Evolutionary conservation across 2,888 invertebrate genomes (phyloP).

Genomic region (Microctonus brassicae): DNA sequence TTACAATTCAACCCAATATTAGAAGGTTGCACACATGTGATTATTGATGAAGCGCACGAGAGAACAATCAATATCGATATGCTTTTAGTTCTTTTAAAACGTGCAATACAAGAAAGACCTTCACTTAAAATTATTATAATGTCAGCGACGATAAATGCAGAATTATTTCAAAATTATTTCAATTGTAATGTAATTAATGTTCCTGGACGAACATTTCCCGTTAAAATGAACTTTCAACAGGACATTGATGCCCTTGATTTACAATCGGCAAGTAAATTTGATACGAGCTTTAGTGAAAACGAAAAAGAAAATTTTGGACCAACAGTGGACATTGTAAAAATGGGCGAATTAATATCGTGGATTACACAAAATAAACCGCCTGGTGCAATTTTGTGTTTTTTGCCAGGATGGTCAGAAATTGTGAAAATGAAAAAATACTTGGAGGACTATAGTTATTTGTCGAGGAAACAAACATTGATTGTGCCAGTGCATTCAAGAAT

Average conservation of each 20-base stretch:
- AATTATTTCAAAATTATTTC: conserved; percentile 75
- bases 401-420: conserved; percentile 84
- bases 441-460: conserved; percentile 61
- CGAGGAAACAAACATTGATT: conserved; percentile 62
- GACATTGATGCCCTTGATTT: conserved; percentile 64
- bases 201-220: conserved; percentile 76
- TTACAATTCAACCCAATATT: conserved; percentile 70
- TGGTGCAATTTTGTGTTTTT: conserved; percentile 81
- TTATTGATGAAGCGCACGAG: conserved; percentile 83
- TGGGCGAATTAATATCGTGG: conserved; percentile 71
- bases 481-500: conserved; percentile 75
- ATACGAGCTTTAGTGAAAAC: conserved; percentile 49
- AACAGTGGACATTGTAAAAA: conserved; percentile 71
- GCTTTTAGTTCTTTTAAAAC: conserved; percentile 74
- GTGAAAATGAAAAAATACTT: conserved; percentile 71
- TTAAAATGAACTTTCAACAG: conserved; percentile 74
- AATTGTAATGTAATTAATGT: conserved; percentile 71
- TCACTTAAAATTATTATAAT: conserved; percentile 76
- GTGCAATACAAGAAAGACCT: conserved; percentile 72
- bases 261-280: conserved; percentile 41
- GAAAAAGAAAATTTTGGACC: conserved; percentile 55
- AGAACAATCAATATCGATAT: conserved; percentile 79
- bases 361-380: conserved; percentile 74
- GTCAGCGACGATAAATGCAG: conserved; percentile 81
- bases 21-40: conserved; percentile 75